Base-by-base conservation (phyloP, 2,113 vertebrate genomes). In the Parotia lawesii region DNA sequence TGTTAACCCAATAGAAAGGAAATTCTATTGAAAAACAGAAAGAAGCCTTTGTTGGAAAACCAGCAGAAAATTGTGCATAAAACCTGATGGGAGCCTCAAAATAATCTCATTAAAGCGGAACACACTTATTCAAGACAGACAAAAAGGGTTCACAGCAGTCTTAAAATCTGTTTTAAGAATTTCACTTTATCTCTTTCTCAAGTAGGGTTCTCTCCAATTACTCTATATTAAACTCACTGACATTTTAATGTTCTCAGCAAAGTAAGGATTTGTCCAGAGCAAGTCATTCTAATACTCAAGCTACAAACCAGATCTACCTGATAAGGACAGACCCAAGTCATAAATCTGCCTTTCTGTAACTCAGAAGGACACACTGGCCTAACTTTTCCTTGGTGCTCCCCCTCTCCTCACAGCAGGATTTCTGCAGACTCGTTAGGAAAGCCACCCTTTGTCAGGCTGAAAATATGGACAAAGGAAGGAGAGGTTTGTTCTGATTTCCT, bases 31-130 rank as follows among this genome's bases (percentile, higher is more conserved):
- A 90, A 94, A 90, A 96, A 91, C 21, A 97, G 93, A 97, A 97
- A 97, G 96, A 91, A 92, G 84, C 28, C 94, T 97, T 97, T 98
- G 97, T 98, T 96, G 61, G 35, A 84, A 86, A 96, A 92, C 74
- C 85, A 89, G 95, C 92, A 95, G 93, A 97, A 97, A 87, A 96
- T 94, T 96, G 90, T 62, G 76, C 93, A 96, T 93, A 96, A 96
- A 96, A 96, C 93, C 96, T 97, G 96, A 97, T 97, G 91, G 94
- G 87, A 97, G 95, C 92, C 97, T 97, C 97, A 97, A 96, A 97
- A 98, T 97, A 97, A 98, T 98, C 97, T 96, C 95, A 97, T 98
- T 97, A 96, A 97, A 97, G 92, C 83, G 79, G 85, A 97, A 96
- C 96, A 95, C 74, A 91, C 75, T 97, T 96, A 97, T 96, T 97